Base-by-base conservation (phyloP, 2,888 invertebrate genomes). In the Cetonia aurata region DNA sequence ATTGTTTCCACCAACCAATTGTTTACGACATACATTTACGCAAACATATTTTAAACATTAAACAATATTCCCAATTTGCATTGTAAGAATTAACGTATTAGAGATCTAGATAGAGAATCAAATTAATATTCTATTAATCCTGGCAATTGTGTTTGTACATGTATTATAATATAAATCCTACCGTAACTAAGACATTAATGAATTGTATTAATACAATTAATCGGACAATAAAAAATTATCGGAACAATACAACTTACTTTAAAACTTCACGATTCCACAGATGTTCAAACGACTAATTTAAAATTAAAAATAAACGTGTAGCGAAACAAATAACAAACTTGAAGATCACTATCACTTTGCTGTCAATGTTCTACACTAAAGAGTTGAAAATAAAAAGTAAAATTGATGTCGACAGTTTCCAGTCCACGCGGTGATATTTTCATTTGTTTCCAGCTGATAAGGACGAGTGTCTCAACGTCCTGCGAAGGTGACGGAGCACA, bases 261-360 rank as follows among this genome's bases (percentile, higher is more conserved):
- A 50, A 15, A 65, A 50, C 6, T 13, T 50, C 17, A 65, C 41
- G 15, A 42, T 37, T 50, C 15, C 41, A 17, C 37, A 65, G 46
- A 52, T 65, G 37, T 65, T 46, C 62, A 15, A 65, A 37, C 48
- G 37, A 4, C 33, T 37, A 13, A n/a, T 25, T 60, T 6, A 12
- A 50, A 41, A 37, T 65, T 8, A 17, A 50, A 50, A 50, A 31
- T 31, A 57, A 33, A 33, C 6, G 50, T 37, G 37, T 33, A 48
- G 37, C 19, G 19, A 33, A 65, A 50, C 37, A 65, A 25, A 65
- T 41, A 50, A 60, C 25, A 46, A 33, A 31, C 48, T 46, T n/a
- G 19, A 31, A 15, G 50, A 52, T 9, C 62, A 65, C 62, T 52
- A 37, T 65, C 62, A 65, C 62, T 37, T 65, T 37, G 15, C 31